Evolutionary conservation across 2,888 invertebrate species (phyloP), one percentile per base, ranked within the genome.

Genomic region (Drosophila cracens): DNA sequence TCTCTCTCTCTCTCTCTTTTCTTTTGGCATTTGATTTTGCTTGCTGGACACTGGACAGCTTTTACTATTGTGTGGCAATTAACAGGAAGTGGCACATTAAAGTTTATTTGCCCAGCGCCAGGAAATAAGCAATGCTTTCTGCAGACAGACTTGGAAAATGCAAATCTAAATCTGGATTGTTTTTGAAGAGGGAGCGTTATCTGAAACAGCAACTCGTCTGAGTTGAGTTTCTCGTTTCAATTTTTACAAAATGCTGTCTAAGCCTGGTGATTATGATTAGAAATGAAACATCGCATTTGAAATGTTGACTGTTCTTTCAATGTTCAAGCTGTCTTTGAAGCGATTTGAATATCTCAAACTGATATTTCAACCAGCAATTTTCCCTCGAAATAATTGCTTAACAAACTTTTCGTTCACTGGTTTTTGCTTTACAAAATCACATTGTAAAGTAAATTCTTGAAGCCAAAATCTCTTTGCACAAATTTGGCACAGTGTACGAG

Each of bases 21-120:
- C 21, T 25, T 25, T 43, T 43, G 43, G 33, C 25, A 8, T 29
- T n/a, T 43, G n/a, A 43, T 40, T n/a, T 52, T 13, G 0, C 18
- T 21, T 34, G 33, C 6, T 40, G 21, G 21, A 10, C 56, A 29
- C 11, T 36, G 40, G 25, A 34, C 31, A 38, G 21, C 29, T 27
- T 49, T 21, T 59, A 51, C 52, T 36, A 36, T 70, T 79, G 71
- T 56, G 63, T 71, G 70, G 52, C 74, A 86, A 83, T 86, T 83
- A 73, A 74, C 70, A 74, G 53, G 31, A 54, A 64, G 74, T 68
- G 21, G 25, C 49, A 34, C 60, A 49, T 48, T 46, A 10, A 34
- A 33, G 25, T 68, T 49, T 43, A 49, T 21, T 48, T 33, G 11
- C 7, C 21, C 58, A 38, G n/a, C 33, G 27, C 3, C 21, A n/a